A percentile compares a stretch with the other conserved stretches of the same genome.
These are phyloP conservation scores for Caenorhabditis doughertyi DNA, from an alignment of 2,888 invertebrate genomes.

Conservation along the genomic window DNA sequence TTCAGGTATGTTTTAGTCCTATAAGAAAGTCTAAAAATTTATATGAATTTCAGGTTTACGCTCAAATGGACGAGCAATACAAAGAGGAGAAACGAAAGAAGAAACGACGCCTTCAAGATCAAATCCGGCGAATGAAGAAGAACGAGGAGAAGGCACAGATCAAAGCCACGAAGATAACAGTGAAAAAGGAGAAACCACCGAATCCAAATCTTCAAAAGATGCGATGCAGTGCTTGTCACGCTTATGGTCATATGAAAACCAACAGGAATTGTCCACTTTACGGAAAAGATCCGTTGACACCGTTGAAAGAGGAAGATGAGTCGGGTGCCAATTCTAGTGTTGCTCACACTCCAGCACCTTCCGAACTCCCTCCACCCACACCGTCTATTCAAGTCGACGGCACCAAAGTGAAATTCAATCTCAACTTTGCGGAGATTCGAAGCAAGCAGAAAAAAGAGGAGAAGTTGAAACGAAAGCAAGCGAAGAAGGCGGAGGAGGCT, in stretches of 20 bases:
- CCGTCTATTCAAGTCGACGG: slow-evolving; percentile 83
- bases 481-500: slow-evolving; percentile 50
- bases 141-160: slow-evolving; percentile 79
- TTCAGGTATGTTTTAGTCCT: too few species aligned
- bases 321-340: slow-evolving; percentile 3
- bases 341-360: slow-evolving; percentile 85
- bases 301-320: slow-evolving; percentile 87
- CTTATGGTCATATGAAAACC: slow-evolving; percentile 89
- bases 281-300: slow-evolving; percentile 85
- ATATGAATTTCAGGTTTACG: too few species aligned
- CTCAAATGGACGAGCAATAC: slow-evolving; percentile 95
- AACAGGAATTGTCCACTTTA: slow-evolving; percentile 98
- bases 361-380: too few species aligned
- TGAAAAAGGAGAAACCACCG: slow-evolving; percentile 74
- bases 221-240: slow-evolving; percentile 95
- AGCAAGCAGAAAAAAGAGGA: slow-evolving; percentile 21
- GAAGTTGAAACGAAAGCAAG: slow-evolving; percentile 20
- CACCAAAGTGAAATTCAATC: slow-evolving; percentile 83
- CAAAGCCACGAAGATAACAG: slow-evolving; percentile 87
- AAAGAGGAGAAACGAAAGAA: slow-evolving; percentile 98
- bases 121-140: slow-evolving; percentile 93
- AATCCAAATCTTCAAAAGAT: slow-evolving; percentile 79
- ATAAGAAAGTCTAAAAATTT: too few species aligned
- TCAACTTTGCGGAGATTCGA: slow-evolving; percentile 46
- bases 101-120: slow-evolving; percentile 92